Evolutionary conservation across 2,888 invertebrate species (phyloP), one percentile per base, ranked within the genome.

Genomic region (Ormyrus rosae): DNA sequence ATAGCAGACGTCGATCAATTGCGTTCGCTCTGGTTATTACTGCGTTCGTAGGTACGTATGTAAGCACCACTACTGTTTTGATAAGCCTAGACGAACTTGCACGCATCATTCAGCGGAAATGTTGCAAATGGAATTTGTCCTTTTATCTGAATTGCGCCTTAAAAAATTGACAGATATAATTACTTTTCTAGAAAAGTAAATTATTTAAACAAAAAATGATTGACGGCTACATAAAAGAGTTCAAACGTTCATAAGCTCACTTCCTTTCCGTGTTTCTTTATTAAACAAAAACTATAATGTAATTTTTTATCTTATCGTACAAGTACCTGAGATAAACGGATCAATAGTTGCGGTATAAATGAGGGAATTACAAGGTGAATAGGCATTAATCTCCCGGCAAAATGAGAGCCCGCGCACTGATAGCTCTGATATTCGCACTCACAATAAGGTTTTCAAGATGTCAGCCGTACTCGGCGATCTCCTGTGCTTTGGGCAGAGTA

Each of bases 1-100:
- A 80, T 76, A 77, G 73, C 56, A 73, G 73, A 61, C 78, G 78
- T 65, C 81, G 78, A 81, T 81, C 81, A 81, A 81, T 81, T 73
- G 73, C 78, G 72, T 46, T 63, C 56, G 50, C 58, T 70, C 48
- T 65, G 69, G 73, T 77, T 78, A 81, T 73, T 78, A 73, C 71
- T 74, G 48, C n/a, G 11, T 73, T 61, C 11, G 10, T 64, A 61
- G 50, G n/a, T 46, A 64, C 48, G 11, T 61, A 9, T 50, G 45
- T 50, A 5, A 34, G 13, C 69, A 13, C n/a, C 34, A 34, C 45
- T 11, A 46, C 53, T 72, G 58, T 77, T 81, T 77, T 73, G 77
- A 76, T 76, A 80, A 80, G 76, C 76, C 46, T 50, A 75, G 63
- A 51, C 56, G 46, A 79, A 79, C 64, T 69, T 74, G 70, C 34